Conservation (phyloP, 2,888 invertebrate species). For the Folsomia manolachei region DNA sequence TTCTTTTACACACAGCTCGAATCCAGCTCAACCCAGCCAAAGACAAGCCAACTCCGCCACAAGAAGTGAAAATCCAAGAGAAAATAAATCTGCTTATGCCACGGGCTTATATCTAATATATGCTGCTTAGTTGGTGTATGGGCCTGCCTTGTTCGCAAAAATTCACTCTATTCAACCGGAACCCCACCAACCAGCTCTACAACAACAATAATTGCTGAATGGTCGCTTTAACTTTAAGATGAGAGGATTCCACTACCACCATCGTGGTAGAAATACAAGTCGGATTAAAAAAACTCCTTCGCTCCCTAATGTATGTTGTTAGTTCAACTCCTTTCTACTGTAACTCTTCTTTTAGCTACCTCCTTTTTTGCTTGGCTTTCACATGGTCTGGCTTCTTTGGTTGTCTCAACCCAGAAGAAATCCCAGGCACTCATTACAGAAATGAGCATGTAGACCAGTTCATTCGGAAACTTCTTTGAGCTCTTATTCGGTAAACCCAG, state of each 20-base stretch:
- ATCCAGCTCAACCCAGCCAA: not conserved
- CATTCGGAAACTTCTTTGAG: conserved; percentile 5
- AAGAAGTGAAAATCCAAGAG: no score
- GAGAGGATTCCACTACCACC: no score
- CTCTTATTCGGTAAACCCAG: not conserved
- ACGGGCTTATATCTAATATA: no score
- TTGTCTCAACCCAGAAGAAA: not conserved
- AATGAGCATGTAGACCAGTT: not conserved
- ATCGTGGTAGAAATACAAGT: conserved; percentile 6
- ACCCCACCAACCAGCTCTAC: not conserved
- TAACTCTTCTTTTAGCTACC: no score
- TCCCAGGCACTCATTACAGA: not conserved
- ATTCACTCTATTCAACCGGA: conserved; percentile 2
- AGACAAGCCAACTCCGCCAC: not conserved
- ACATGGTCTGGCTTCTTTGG: no score
- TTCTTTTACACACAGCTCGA: no score
- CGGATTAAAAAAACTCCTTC: not conserved
- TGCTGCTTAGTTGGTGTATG: no score
- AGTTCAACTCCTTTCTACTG: conserved; percentile 7
- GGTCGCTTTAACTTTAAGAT: conserved; percentile 18
- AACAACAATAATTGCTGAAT: conserved; percentile 29
- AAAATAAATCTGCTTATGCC: not conserved
- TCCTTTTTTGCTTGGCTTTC: no score
- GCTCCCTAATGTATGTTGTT: conserved; percentile 14
- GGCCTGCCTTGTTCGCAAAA: not conserved